These are phyloP conservation scores for Erebia epiphron DNA, from an alignment of 2,888 invertebrate genomes.

Conservation along the genomic window DNA sequence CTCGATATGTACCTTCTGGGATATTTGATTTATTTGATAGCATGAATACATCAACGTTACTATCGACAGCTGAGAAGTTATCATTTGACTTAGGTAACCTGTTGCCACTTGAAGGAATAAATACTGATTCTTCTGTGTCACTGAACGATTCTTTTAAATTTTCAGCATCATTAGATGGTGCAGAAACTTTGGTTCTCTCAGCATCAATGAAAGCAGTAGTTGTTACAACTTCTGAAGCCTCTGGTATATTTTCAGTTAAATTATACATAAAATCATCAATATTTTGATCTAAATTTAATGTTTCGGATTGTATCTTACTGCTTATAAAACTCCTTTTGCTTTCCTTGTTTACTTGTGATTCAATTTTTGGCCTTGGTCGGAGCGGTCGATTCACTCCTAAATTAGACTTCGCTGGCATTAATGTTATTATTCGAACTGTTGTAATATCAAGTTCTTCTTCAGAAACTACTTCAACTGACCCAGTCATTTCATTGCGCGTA, in stretches of 20 bases:
- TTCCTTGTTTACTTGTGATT: constrained; percentile 61
- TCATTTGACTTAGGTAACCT: constrained; percentile 71
- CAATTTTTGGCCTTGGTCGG: constrained; percentile 83
- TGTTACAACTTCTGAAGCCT: constrained; percentile 53
- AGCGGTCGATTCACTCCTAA: constrained; percentile 88
- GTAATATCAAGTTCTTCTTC: constrained; percentile 72
- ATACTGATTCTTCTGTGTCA: background rate
- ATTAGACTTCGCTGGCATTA: constrained; percentile 91
- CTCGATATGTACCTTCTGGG: constrained; percentile 74
- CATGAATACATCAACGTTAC: constrained; percentile 33
- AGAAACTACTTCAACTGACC: constrained; percentile 73
- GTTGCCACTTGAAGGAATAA: constrained; percentile 50
- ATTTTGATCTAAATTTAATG: constrained; percentile 43
- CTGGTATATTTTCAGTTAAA: constrained; percentile 48
- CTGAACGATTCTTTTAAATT: constrained; percentile 46
- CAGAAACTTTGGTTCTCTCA: constrained; percentile 45
- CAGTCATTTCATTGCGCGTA: constrained; percentile 63
- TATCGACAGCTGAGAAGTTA: constrained; percentile 44
- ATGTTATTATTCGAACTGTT: constrained; percentile 77
- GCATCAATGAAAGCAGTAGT: constrained; percentile 45
- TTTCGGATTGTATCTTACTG: constrained; percentile 55
- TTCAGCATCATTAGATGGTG: constrained; percentile 52
- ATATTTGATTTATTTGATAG: constrained; percentile 49
- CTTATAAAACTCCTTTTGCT: constrained; percentile 64
- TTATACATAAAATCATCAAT: constrained; percentile 59